phyloP scores from a whole-genome alignment of 2,113 vertebrate species.

The Albula glossodonta region DNA sequence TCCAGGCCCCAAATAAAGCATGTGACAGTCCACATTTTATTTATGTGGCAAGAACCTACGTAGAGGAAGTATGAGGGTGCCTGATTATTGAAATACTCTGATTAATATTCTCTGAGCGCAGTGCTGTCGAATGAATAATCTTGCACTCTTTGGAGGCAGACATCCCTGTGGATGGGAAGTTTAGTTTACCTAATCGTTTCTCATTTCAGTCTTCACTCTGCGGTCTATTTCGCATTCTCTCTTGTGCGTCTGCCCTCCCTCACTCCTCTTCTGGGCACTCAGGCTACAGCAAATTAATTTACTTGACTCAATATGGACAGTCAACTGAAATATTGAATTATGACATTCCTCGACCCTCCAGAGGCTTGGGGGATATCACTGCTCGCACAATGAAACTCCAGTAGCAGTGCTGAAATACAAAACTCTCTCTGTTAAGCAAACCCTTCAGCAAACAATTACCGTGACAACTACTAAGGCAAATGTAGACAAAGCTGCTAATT shows the following conservation, averaged over 20 bases:
- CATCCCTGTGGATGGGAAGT: constrained; percentile 24
- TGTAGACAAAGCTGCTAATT: not conserved
- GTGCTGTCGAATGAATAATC: not conserved
- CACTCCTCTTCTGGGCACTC: constrained; percentile 35
- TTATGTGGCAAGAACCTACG: too few species aligned
- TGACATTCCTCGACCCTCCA: constrained; percentile 26
- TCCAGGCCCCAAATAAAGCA: too few species aligned
- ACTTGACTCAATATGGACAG: constrained; percentile 52
- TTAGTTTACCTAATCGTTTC: constrained; percentile 53
- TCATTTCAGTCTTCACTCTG: constrained; percentile 44
- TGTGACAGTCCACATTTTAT: too few species aligned
- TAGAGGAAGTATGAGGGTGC: too few species aligned
- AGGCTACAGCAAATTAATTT: constrained; percentile 66
- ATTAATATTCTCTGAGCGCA: not conserved
- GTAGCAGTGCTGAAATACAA: not conserved
- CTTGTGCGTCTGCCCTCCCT: constrained; percentile 29
- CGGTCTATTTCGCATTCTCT: constrained; percentile 3
- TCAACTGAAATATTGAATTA: constrained; percentile 45
- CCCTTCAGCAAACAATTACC: not conserved
- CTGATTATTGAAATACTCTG: not conserved
- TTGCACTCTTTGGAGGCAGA: constrained; percentile 44
- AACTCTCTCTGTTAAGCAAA: not conserved
- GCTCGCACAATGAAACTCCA: constrained; percentile 6
- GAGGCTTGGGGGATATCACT: not conserved
- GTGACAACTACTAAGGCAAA: not conserved